Evolutionary conservation across 2,797 vertebrate genomes (phyloP).

Genomic region (Anguilla pacifica): DNA sequence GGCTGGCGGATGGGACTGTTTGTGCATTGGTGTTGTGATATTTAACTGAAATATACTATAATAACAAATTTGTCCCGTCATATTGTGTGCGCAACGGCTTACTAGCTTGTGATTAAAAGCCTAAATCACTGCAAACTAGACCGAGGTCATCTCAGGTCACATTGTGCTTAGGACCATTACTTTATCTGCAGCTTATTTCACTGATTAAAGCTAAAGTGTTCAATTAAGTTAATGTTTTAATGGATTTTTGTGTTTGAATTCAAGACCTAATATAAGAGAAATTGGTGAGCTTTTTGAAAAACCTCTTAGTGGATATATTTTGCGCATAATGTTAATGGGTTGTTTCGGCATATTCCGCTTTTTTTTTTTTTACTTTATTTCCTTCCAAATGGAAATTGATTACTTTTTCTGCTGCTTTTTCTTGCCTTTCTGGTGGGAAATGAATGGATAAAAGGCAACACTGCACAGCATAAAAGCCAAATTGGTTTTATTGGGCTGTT

Average conservation of each 20-base stretch:
- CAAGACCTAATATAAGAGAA: conserved; percentile 3
- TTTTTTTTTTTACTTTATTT: neutral
- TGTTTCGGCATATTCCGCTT: neutral
- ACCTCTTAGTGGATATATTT: conserved; percentile 5
- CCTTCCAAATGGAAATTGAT: neutral
- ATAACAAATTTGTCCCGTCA: neutral
- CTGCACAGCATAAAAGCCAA: neutral
- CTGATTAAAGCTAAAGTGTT: neutral
- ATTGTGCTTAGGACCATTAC: neutral
- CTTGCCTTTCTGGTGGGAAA: neutral
- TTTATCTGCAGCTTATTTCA: neutral
- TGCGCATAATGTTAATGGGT: neutral
- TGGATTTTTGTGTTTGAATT: conserved; percentile 10
- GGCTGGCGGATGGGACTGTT: neutral
- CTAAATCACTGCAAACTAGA: neutral
- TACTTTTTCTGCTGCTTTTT: too few relatives aligned
- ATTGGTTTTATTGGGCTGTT: neutral
- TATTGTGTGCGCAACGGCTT: neutral
- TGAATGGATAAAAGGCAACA: neutral
- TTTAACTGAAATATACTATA: neutral
- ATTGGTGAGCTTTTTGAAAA: neutral
- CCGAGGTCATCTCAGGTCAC: neutral
- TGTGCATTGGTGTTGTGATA: neutral
- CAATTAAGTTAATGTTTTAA: neutral
- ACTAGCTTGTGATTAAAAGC: neutral